A percentile compares a stretch with the other conserved stretches of the same genome.
phyloP scores from a whole-genome alignment of 2,113 vertebrate genomes.

The Prunella fulvescens region DNA sequence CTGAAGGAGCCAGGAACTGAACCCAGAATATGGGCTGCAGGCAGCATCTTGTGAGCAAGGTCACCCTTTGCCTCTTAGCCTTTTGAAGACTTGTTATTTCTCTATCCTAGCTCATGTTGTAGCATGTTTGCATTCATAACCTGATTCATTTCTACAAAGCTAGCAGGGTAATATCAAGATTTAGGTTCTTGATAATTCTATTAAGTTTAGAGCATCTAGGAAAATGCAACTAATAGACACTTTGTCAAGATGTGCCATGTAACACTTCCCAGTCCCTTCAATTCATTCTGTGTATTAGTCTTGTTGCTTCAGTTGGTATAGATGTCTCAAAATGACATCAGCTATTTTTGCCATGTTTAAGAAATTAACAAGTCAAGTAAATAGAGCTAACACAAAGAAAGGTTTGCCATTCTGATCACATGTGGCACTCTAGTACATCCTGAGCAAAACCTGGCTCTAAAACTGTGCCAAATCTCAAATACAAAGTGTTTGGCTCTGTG shows the following conservation, averaged over 20 bases:
- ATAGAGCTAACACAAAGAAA: background rate
- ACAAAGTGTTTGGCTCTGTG: background rate
- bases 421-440: background rate
- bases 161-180: background rate
- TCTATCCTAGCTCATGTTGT: background rate
- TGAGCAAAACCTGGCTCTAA: background rate
- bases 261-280: background rate
- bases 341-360: background rate
- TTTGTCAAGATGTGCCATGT: background rate
- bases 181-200: slow-evolving; percentile 3
- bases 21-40: background rate
- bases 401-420: background rate
- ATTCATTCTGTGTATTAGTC: background rate
- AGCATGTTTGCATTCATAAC: background rate
- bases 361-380: background rate
- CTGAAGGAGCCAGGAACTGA: background rate
- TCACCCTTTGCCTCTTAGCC: background rate
- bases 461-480: background rate
- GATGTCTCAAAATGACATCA: background rate
- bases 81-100: background rate
- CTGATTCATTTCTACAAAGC: background rate
- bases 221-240: background rate
- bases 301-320: background rate
- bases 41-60: background rate
- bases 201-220: background rate